phyloP scores from a whole-genome alignment of 2,113 vertebrate genomes.

The Hiodon alosoides region DNA sequence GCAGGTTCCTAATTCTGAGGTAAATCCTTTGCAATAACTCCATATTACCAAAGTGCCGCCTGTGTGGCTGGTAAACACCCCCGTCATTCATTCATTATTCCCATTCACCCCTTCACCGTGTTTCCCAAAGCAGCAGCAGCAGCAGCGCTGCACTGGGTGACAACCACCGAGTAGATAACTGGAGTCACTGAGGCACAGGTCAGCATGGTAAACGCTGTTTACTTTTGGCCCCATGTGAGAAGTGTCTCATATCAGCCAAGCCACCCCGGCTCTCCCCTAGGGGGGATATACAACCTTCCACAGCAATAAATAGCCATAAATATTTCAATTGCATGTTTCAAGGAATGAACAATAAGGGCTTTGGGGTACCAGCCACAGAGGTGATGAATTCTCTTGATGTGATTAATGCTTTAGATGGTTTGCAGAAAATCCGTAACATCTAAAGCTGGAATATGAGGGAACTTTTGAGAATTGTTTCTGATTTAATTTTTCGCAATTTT shows the following conservation, averaged over 20 bases:
- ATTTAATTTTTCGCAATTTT: slow-evolving; percentile 2
- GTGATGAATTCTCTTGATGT: neutral
- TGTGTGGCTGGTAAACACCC: too few species aligned
- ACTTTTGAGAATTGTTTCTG: neutral
- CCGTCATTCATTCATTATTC: too few species aligned
- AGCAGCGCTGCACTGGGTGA: neutral
- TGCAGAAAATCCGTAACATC: slow-evolving; percentile 1
- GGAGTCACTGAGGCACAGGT: neutral
- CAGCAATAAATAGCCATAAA: slow-evolving; percentile 14
- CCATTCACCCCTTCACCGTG: too few species aligned
- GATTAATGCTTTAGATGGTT: slow-evolving; percentile 8
- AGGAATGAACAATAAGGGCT: neutral
- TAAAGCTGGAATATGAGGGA: neutral
- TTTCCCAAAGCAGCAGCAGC: too few species aligned
- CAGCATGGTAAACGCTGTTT: too few species aligned
- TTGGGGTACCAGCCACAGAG: neutral
- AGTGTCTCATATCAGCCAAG: too few species aligned
- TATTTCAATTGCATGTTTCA: slow-evolving; percentile 10
- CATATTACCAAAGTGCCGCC: too few species aligned
- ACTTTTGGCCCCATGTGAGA: too few species aligned
- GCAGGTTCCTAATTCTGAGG: too few species aligned
- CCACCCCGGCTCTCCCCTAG: neutral
- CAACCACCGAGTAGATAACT: neutral
- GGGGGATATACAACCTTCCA: too few species aligned
- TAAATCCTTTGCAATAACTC: too few species aligned